phyloP scores from a whole-genome alignment of 2,797 vertebrate species.

The Caiman crocodilus region DNA sequence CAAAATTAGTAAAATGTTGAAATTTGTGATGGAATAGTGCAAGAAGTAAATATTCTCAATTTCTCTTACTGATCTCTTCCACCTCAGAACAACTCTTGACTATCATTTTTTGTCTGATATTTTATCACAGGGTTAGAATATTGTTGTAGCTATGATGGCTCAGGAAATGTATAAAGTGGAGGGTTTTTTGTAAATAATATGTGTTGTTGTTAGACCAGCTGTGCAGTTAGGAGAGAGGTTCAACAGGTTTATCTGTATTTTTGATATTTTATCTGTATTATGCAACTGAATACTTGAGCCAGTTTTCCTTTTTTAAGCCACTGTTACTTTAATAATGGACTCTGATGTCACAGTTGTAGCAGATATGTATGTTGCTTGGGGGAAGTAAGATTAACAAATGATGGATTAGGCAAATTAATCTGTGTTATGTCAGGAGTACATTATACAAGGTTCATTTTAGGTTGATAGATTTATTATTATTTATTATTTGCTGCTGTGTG shows the following conservation, averaged over 20 bases:
- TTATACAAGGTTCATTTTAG: slow-evolving; percentile 63
- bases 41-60: not conserved
- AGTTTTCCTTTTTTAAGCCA: not conserved
- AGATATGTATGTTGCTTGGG: not conserved
- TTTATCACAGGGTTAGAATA: no score
- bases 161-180: no score
- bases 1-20: not conserved
- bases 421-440: slow-evolving; percentile 45
- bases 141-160: no score
- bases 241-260: no score
- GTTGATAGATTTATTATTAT: slow-evolving; percentile 72
- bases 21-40: not conserved
- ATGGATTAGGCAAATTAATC: slow-evolving; percentile 77
- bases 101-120: no score
- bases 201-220: no score
- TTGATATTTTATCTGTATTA: not conserved
- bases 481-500: slow-evolving; percentile 71
- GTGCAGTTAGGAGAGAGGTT: no score
- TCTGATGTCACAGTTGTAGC: not conserved
- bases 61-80: not conserved
- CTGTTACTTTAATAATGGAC: not conserved
- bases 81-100: not conserved
- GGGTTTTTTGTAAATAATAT: no score
- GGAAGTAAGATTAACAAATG: slow-evolving; percentile 55
- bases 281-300: not conserved